Evolutionary conservation across 2,888 invertebrate genomes (phyloP), one percentile per base, ranked within the genome.

Genomic region (Rotaria magnacalcarata): DNA sequence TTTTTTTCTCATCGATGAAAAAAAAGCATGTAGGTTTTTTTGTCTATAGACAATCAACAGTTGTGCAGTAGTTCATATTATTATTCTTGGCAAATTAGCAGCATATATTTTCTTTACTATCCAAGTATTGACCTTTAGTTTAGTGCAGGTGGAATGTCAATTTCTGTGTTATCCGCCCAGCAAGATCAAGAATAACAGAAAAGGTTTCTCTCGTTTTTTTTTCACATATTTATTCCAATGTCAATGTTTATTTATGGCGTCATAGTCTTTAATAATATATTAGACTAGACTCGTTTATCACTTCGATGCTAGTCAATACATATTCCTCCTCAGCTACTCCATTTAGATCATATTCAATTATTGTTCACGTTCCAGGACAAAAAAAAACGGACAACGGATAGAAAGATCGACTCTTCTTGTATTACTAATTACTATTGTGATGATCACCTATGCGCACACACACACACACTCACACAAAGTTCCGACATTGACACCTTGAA

Each of bases 71-170:
- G 67, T 67, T 67, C 67, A 67, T 67, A 16, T 67, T 67, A 67
- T 67, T 67, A 67, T 67, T 67, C 27, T 67, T 27, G 27, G 67
- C 34, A 67, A 67, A 67, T 67, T 67, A 67, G 67, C 67, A 67
- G 67, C 67, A 34, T 67, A 67, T 67, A 67, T 67, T 67, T 34
- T 67, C 67, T 67, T 67, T 67, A 14, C 67, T 67, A 67, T 27
- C 27, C 34, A 67, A 67, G 34, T 67, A 67, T 67, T 67, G 67
- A 67, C 67, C 67, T 67, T 67, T 67, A 27, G 34, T 67, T 67
- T 67, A 67, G 67, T 67, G 67, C 67, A 67, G 67, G 67, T 67
- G 67, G 67, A 67, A 67, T 67, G 67, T 67, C 67, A 67, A 67
- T 67, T 5, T 67, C 14, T 60, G 19, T 16, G 67, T 67, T 67